Conservation (phyloP, 2,888 invertebrate genomes). For the Andrena flavipes region DNA sequence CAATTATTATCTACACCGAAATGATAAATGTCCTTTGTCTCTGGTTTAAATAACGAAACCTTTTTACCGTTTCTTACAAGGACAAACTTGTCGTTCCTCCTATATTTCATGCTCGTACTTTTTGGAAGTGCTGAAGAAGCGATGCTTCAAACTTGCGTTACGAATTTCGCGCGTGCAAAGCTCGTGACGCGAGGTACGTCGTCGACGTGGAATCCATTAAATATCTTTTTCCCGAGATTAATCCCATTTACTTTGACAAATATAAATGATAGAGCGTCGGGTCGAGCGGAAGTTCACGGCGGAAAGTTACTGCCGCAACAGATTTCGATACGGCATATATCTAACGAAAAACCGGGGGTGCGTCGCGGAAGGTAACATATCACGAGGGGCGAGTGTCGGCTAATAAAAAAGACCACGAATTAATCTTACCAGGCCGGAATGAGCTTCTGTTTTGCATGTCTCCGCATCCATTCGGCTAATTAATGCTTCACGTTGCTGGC, state of each 20-base stretch:
- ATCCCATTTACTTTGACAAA: conserved; percentile 21
- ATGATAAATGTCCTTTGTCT: background rate
- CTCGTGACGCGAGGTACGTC: conserved; percentile 11
- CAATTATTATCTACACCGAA: background rate
- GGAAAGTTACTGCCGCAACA: conserved; percentile 18
- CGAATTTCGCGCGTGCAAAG: background rate
- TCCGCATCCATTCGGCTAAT: conserved; percentile 32
- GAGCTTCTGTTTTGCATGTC: conserved; percentile 27
- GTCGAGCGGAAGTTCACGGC: background rate
- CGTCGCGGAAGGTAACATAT: background rate
- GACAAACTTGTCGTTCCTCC: background rate
- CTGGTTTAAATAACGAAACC: background rate
- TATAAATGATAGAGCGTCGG: conserved; percentile 26
- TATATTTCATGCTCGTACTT: background rate
- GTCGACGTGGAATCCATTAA: conserved; percentile 2
- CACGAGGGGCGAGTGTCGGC: conserved; percentile 4
- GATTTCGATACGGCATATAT: conserved; percentile 26
- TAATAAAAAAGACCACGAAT: conserved; percentile 43
- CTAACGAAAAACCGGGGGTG: background rate
- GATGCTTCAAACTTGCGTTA: background rate
- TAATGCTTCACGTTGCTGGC: conserved; percentile 30
- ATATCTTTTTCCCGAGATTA: conserved; percentile 6
- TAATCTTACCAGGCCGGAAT: conserved; percentile 30
- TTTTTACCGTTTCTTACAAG: background rate
- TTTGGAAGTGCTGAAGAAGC: background rate